Percentiles rank a stretch among this genome's conserved stretches.
phyloP scores from a whole-genome alignment of 2,113 vertebrate species.

The Mirza zaza region DNA sequence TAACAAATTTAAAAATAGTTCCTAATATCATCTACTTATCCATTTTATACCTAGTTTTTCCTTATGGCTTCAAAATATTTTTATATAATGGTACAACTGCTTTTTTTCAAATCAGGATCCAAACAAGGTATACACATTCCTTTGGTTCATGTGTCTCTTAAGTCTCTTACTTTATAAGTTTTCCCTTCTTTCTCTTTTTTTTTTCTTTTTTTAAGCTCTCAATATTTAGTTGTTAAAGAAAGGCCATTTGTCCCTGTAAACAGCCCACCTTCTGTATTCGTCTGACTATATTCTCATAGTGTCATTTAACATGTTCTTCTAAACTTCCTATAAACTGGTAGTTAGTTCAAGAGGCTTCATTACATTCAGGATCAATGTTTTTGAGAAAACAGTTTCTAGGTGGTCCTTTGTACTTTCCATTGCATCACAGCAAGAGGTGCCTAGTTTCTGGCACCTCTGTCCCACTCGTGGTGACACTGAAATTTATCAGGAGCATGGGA shows the following conservation, averaged over 20 bases:
- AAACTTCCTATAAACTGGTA: neutral
- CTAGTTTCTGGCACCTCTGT: neutral
- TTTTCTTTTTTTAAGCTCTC: neutral
- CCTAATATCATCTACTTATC: neutral
- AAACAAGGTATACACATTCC: neutral
- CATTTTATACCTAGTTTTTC: neutral
- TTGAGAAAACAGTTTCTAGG: neutral
- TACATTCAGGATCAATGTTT: neutral
- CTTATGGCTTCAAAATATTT: neutral
- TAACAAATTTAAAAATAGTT: conserved; percentile 45
- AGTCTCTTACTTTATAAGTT: neutral
- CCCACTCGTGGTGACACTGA: neutral
- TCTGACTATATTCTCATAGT: neutral
- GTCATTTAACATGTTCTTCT: neutral
- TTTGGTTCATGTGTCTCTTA: neutral
- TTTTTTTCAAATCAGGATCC: neutral
- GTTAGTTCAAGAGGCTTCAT: neutral
- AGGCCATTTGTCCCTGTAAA: neutral
- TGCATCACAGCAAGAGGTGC: neutral
- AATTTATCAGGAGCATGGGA: neutral
- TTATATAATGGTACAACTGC: neutral
- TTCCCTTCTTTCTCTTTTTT: neutral
- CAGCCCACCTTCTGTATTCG: neutral
- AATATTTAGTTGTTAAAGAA: neutral
- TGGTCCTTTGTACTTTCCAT: neutral